phyloP scores from a whole-genome alignment of 2,888 invertebrate species.

The Anthoptus insignis region DNA sequence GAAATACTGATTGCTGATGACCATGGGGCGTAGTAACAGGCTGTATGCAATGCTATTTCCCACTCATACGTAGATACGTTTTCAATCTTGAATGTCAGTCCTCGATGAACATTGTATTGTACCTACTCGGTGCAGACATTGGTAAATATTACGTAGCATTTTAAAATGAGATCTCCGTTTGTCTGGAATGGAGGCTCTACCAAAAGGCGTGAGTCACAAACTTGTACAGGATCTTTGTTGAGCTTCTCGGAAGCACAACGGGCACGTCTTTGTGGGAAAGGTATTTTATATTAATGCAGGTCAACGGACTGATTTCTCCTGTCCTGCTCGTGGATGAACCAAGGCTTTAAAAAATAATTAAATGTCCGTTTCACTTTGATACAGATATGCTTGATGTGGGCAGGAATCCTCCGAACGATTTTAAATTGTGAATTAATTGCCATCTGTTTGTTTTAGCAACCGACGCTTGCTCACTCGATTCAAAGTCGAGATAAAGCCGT shows the following conservation, averaged over 20 bases:
- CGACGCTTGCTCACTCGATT: constrained; percentile 2
- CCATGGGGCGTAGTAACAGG: background rate
- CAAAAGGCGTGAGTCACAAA: constrained; percentile 73
- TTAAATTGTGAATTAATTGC: constrained; percentile 15
- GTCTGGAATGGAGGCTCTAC: constrained; percentile 70
- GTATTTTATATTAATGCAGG: constrained; percentile 78
- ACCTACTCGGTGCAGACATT: background rate
- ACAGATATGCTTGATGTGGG: constrained; percentile 16
- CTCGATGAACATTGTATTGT: too few relatives aligned
- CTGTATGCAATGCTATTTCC: background rate
- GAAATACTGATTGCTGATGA: constrained; percentile 38
- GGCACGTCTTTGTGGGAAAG: constrained; percentile 80
- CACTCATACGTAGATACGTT: background rate
- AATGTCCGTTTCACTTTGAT: constrained; percentile 51
- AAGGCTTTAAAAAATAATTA: constrained; percentile 64
- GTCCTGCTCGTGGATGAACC: constrained; percentile 61
- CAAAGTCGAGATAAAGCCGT: constrained; percentile 9
- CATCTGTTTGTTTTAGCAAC: background rate
- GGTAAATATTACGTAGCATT: constrained; percentile 19
- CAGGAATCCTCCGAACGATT: constrained; percentile 4
- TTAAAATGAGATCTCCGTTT: constrained; percentile 48
- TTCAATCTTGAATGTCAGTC: too few relatives aligned
- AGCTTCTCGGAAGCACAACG: constrained; percentile 80
- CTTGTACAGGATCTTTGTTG: constrained; percentile 83
- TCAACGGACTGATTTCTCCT: constrained; percentile 79